A percentile compares a stretch with the other conserved stretches of the same genome.
Conservation (phyloP, 2,888 invertebrate genomes). For the Brenthis daphne region DNA sequence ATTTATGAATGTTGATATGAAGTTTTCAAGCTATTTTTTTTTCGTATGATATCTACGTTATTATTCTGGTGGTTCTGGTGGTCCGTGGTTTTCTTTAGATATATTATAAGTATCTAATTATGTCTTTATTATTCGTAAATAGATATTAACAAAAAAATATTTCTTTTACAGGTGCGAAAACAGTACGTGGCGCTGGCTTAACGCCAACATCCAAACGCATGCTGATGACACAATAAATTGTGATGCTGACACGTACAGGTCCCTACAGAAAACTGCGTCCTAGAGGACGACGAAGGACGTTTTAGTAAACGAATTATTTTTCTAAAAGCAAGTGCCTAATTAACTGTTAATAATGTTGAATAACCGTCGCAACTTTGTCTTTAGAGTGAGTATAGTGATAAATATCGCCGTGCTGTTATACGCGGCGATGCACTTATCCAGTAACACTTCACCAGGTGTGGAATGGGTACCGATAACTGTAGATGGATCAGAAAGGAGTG, state of each 20-base stretch:
- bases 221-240: constrained; percentile 78
- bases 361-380: constrained; percentile 85
- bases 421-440: constrained; percentile 84
- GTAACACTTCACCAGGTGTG: constrained; percentile 55
- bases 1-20: too few species aligned
- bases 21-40: too few species aligned
- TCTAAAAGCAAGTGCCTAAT: constrained; percentile 73
- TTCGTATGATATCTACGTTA: too few species aligned
- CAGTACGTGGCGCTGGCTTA: constrained; percentile 58
- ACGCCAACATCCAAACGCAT: constrained; percentile 64
- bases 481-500: constrained; percentile 62
- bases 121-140: background rate
- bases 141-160: constrained; percentile 18
- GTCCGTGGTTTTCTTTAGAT: too few species aligned
- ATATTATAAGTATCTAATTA: too few species aligned
- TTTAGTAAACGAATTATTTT: constrained; percentile 58
- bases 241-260: constrained; percentile 78
- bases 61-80: too few species aligned
- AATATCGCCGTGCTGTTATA: constrained; percentile 88
- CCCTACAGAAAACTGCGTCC: constrained; percentile 80
- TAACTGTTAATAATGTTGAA: constrained; percentile 64
- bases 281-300: constrained; percentile 81
- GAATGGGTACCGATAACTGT: constrained; percentile 70
- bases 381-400: constrained; percentile 88
- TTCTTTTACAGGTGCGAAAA: constrained; percentile 65